Conservation (phyloP, 2,888 invertebrate genomes). For the Rhaphigaster nebulosa region DNA sequence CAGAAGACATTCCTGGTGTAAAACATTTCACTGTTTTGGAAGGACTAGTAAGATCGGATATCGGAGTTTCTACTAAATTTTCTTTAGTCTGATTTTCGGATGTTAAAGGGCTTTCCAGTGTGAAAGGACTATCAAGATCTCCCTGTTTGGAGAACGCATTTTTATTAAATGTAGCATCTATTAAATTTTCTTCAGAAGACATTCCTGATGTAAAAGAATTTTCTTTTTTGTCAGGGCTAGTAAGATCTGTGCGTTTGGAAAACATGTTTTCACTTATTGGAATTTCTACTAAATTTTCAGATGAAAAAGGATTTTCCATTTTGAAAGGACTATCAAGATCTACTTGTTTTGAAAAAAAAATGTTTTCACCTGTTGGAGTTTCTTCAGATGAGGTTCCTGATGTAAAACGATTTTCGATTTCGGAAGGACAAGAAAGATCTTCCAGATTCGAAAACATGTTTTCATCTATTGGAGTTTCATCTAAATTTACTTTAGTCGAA, state of each 20-base stretch:
- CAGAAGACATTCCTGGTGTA: not conserved
- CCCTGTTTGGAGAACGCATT: not conserved
- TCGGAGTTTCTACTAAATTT: not conserved
- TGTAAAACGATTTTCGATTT: no score
- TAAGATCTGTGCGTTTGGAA: no score
- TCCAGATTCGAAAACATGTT: no score
- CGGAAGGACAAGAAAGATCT: no score
- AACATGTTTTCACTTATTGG: no score
- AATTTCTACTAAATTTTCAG: not conserved
- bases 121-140: not conserved
- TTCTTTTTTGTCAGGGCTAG: no score
- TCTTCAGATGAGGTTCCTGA: no score
- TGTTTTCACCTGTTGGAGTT: not conserved
- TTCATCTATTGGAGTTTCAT: no score
- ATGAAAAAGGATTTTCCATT: not conserved
- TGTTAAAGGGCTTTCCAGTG: not conserved
- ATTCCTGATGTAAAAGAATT: not conserved
- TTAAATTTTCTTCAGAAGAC: constrained; percentile 33
- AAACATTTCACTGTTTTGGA: no score
- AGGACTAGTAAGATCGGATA: not conserved
- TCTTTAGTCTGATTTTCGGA: no score
- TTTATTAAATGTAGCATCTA: constrained; percentile 9
- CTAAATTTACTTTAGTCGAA: no score
- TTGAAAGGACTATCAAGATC: not conserved
- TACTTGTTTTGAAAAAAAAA: not conserved